Evolutionary conservation across 2,888 invertebrate genomes (phyloP).

Genomic region (Sepiola atlantica): DNA sequence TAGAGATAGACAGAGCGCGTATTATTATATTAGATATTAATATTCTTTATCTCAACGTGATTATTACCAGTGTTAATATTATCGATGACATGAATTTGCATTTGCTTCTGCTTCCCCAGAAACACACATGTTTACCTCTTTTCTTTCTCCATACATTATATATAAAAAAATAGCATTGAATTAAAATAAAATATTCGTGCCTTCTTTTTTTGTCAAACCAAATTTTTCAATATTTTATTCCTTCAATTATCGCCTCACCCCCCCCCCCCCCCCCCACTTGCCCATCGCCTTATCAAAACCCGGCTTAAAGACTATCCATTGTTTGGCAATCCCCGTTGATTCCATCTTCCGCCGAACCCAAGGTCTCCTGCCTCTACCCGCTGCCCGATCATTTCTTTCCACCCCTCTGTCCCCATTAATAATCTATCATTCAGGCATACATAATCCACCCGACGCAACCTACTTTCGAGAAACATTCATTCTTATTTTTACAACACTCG

Average conservation of each 20-base stretch:
- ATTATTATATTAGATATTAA: too few species aligned
- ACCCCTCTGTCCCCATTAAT: not conserved
- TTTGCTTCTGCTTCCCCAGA: not conserved
- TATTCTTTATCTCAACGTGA: not conserved
- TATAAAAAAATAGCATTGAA: not conserved
- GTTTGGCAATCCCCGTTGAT: not conserved
- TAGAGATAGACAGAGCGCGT: too few species aligned
- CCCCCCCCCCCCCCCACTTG: not conserved
- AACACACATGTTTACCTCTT: not conserved
- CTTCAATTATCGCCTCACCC: not conserved
- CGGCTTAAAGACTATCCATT: conserved; percentile 20
- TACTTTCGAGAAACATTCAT: not conserved
- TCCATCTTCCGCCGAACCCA: not conserved
- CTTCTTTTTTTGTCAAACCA: not conserved
- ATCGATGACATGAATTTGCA: not conserved
- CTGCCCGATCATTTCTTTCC: not conserved
- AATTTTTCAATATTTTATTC: not conserved
- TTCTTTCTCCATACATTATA: not conserved
- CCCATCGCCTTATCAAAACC: not conserved
- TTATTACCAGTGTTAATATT: not conserved
- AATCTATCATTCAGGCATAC: not conserved
- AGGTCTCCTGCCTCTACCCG: not conserved
- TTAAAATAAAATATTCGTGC: not conserved
- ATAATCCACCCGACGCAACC: not conserved
- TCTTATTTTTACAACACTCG: not conserved